Percentiles rank a stretch among this genome's conserved stretches.
Conservation (phyloP, 2,113 vertebrate genomes). For the Chinchilla lanigera region DNA sequence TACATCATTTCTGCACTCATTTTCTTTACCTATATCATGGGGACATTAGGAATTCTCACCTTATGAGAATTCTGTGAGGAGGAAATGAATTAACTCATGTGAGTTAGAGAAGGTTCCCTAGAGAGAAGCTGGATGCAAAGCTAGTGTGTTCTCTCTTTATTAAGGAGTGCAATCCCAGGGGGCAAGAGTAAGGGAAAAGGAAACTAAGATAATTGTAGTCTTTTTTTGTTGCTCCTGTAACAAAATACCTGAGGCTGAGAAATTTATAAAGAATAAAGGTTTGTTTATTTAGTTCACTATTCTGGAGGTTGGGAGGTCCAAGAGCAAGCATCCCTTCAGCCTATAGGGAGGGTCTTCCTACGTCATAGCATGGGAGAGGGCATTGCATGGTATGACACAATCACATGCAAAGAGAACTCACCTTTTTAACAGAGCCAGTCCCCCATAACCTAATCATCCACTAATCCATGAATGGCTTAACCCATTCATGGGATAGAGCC, state of each 20-base stretch:
- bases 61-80: constrained; percentile 21
- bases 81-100: not conserved
- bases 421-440: not conserved
- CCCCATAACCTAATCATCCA: too few relatives aligned
- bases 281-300: not conserved
- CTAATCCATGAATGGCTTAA: too few relatives aligned
- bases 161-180: not conserved
- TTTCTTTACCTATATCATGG: not conserved
- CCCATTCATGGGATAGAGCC: too few relatives aligned
- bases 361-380: not conserved
- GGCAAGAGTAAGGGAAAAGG: not conserved
- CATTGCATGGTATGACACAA: not conserved
- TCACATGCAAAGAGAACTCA: not conserved
- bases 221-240: not conserved
- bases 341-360: not conserved
- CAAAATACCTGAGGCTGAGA: not conserved
- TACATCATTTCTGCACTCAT: not conserved
- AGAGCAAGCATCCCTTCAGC: not conserved
- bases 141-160: not conserved
- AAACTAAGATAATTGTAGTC: not conserved
- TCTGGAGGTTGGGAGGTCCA: not conserved
- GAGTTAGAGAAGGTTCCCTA: not conserved
- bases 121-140: not conserved
- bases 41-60: not conserved
- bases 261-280: not conserved